A percentile compares a stretch with the other conserved stretches of the same genome.
These are phyloP conservation scores for Drepanosiphum platanoidis DNA, from an alignment of 2,888 invertebrate genomes.

Conservation along the genomic window DNA sequence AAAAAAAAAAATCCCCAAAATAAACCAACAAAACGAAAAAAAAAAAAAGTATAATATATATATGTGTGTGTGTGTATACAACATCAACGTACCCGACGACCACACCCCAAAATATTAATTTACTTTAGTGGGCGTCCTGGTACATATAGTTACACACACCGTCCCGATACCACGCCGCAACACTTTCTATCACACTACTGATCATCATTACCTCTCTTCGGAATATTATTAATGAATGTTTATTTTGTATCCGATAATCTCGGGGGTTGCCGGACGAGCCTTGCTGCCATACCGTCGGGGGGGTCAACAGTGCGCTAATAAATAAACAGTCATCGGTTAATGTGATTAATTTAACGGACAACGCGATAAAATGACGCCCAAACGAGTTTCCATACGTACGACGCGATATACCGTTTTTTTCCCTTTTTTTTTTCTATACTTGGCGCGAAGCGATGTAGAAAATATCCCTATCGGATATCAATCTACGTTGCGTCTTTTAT, in stretches of 20 bases:
- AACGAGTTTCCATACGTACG: neutral
- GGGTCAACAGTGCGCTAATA: slow-evolving; percentile 33
- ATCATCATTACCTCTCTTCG: slow-evolving; percentile 21
- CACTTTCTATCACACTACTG: neutral
- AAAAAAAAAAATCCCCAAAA: slow-evolving; percentile 8
- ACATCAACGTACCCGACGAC: slow-evolving; percentile 13
- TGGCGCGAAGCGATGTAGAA: neutral
- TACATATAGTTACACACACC: neutral
- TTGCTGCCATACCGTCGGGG: neutral
- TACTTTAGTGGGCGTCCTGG: slow-evolving; percentile 38
- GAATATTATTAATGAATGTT: slow-evolving; percentile 55
- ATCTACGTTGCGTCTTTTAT: neutral
- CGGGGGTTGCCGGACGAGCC: neutral
- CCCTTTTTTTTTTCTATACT: neutral
- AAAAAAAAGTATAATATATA: too few relatives aligned
- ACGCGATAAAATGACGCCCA: neutral
- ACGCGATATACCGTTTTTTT: neutral
- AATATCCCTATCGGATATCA: neutral
- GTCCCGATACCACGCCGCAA: neutral
- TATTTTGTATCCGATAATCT: slow-evolving; percentile 52
- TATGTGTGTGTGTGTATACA: too few relatives aligned
- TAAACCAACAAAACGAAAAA: neutral
- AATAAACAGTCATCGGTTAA: slow-evolving; percentile 46
- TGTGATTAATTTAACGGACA: slow-evolving; percentile 34
- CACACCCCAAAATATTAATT: slow-evolving; percentile 60